These are phyloP conservation scores for Fulica atra DNA, from an alignment of 2,113 vertebrate genomes.

Conservation along the genomic window DNA sequence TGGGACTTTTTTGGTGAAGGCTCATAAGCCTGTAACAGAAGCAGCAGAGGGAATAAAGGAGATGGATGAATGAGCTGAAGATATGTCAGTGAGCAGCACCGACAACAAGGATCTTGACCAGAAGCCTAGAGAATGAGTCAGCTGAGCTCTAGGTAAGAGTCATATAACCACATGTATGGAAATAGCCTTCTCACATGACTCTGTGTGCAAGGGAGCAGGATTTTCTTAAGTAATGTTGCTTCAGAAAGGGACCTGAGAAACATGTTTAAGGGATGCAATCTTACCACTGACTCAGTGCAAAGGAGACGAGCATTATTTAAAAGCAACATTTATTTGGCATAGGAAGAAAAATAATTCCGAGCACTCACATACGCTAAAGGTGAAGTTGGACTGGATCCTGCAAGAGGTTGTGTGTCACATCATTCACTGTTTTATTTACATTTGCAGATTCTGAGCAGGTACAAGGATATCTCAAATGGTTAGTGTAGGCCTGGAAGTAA, in stretches of 20 bases:
- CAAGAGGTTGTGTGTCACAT: neutral
- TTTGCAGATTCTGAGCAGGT: conserved; percentile 9
- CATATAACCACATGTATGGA: neutral
- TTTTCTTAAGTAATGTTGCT: neutral
- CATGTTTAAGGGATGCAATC: neutral
- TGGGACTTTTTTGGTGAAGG: neutral
- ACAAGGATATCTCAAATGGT: neutral
- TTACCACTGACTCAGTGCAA: neutral
- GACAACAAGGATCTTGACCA: neutral
- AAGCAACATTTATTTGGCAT: conserved; percentile 55
- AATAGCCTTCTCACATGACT: neutral
- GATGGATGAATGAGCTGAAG: neutral
- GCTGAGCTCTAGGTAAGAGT: neutral
- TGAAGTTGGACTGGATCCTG: neutral
- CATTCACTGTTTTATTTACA: conserved; percentile 4
- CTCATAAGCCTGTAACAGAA: neutral
- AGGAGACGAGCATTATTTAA: neutral
- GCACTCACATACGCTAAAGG: neutral
- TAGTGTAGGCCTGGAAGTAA: neutral
- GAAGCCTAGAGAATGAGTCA: neutral
- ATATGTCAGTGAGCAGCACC: neutral
- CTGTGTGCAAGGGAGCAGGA: neutral
- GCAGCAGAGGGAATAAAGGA: neutral
- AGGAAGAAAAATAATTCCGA: conserved; percentile 34
- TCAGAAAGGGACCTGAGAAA: neutral